phyloP scores from a whole-genome alignment of 2,797 vertebrate genomes.

The Microchirus variegatus region DNA sequence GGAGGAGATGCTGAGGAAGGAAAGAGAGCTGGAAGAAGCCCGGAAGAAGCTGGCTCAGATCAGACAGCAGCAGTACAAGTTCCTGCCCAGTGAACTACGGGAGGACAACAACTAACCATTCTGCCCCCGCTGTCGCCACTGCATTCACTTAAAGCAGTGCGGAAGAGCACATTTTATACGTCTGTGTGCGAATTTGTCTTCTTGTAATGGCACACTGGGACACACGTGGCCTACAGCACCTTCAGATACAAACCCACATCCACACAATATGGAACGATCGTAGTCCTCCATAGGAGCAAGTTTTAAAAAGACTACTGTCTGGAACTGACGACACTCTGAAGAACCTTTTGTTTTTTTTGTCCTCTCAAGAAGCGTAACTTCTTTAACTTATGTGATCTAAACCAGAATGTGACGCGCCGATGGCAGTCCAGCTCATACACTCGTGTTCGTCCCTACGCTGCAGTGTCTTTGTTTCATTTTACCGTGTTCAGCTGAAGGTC shows the following conservation, averaged over 20 bases:
- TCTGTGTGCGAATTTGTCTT: slow-evolving; percentile 22
- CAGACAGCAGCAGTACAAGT: slow-evolving; percentile 99
- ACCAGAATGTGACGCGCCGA: slow-evolving; percentile 67
- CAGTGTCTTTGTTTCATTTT: slow-evolving; percentile 29
- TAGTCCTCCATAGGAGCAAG: slow-evolving; percentile 19
- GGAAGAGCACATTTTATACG: slow-evolving; percentile 22
- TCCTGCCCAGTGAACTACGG: slow-evolving; percentile 93
- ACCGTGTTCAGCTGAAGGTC: slow-evolving; percentile 36
- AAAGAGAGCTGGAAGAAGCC: slow-evolving; percentile 96
- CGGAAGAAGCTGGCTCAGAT: slow-evolving; percentile 98
- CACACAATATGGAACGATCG: slow-evolving; percentile 20
- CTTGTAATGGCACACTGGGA: slow-evolving; percentile 23
- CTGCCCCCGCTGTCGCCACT: neutral
- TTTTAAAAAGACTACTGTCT: slow-evolving; percentile 49
- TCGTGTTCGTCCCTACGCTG: slow-evolving; percentile 49
- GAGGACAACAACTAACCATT: slow-evolving; percentile 90
- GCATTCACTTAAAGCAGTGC: slow-evolving; percentile 1
- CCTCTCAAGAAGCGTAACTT: slow-evolving; percentile 34
- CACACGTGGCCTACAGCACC: slow-evolving; percentile 25
- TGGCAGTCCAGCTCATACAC: slow-evolving; percentile 35
- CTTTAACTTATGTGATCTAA: slow-evolving; percentile 48
- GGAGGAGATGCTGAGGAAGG: slow-evolving; percentile 98
- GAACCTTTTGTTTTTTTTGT: slow-evolving; percentile 38
- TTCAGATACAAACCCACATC: slow-evolving; percentile 21
- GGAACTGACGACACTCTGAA: slow-evolving; percentile 52